Conservation (phyloP, 2,113 vertebrate genomes). For the Indicator indicator region DNA sequence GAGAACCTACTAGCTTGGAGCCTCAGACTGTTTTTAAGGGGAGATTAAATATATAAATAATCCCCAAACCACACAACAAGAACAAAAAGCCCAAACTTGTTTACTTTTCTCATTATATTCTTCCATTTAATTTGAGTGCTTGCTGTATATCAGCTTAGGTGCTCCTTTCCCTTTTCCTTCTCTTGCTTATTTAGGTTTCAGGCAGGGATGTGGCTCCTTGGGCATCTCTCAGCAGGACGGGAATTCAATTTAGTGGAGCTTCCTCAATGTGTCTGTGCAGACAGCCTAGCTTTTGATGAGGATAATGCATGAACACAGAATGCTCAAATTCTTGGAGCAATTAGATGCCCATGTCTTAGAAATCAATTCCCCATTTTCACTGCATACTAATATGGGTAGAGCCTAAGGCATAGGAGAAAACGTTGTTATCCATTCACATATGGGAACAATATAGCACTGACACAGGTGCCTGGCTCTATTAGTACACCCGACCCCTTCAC, state of each 20-base stretch:
- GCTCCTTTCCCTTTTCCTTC: not conserved
- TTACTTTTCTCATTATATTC: not conserved
- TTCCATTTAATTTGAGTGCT: not conserved
- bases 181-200: not conserved
- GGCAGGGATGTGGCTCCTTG: not conserved
- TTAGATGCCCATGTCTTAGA: not conserved
- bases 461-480: not conserved
- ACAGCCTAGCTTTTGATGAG: not conserved
- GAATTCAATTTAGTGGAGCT: not conserved
- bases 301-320: not conserved
- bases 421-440: not conserved
- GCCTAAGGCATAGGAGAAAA: not conserved
- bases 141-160: not conserved
- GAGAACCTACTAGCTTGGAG: not conserved
- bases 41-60: too few relatives aligned
- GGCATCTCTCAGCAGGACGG: not conserved
- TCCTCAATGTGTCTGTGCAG: accelerated
- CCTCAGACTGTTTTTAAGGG: not conserved
- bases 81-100: not conserved
- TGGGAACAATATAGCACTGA: not conserved
- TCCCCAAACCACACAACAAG: not conserved
- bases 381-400: not conserved
- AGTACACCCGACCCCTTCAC: not conserved
- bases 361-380: not conserved
- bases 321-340: not conserved